Percentiles rank a stretch among this genome's conserved stretches.
Conservation (phyloP, 2,888 invertebrate species). For the Psylliodes chrysocephalus region DNA sequence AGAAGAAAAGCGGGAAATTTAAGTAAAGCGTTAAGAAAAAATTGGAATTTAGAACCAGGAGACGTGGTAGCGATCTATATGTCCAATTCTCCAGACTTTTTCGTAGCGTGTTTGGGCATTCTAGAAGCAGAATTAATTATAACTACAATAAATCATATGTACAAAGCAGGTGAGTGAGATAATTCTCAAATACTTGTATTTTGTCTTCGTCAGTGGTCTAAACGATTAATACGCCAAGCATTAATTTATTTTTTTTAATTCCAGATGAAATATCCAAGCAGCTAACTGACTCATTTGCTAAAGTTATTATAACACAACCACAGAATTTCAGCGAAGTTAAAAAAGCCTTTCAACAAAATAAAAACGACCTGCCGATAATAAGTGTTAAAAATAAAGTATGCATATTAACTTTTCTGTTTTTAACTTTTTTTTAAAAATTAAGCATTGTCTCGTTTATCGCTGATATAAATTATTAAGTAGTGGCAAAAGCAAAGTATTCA, state of each 20-base stretch:
- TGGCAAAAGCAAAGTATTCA: too few species aligned
- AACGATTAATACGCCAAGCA: too few species aligned
- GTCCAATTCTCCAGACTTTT: constrained; percentile 82
- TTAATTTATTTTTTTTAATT: not conserved
- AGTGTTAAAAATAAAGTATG: constrained; percentile 64
- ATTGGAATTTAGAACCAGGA: constrained; percentile 72
- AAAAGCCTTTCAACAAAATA: constrained; percentile 58
- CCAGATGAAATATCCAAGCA: not conserved
- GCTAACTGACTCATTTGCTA: not conserved
- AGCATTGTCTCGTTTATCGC: too few species aligned
- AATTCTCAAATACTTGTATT: not conserved
- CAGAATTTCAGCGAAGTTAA: constrained; percentile 50
- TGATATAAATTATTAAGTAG: too few species aligned
- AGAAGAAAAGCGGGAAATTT: constrained; percentile 74
- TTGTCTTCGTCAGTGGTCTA: not conserved
- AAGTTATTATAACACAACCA: not conserved
- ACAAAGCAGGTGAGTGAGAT: constrained; percentile 65
- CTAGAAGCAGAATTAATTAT: constrained; percentile 76
- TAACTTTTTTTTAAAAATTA: too few species aligned
- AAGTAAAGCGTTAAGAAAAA: constrained; percentile 66
- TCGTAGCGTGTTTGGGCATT: constrained; percentile 74
- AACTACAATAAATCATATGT: constrained; percentile 80
- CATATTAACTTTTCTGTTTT: too few species aligned
- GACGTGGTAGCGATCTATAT: constrained; percentile 77
- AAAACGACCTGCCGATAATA: constrained; percentile 68